Percentiles rank a stretch among this genome's conserved stretches.
phyloP scores from a whole-genome alignment of 2,113 vertebrate genomes.

The Jaculus jaculus region DNA sequence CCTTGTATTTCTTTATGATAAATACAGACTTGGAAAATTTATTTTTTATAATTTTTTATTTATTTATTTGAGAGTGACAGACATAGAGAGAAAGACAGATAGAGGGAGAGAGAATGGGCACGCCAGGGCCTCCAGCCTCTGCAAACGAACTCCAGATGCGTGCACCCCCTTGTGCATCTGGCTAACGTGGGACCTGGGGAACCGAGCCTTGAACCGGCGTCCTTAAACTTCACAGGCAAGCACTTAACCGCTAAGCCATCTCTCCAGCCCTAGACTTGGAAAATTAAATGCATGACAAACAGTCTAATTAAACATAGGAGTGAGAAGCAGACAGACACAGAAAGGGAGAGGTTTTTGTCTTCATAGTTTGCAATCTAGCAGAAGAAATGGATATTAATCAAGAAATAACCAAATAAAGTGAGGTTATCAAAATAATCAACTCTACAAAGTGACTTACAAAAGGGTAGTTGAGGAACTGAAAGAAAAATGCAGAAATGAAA shows the following conservation, averaged over 20 bases:
- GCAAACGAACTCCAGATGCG: too few relatives aligned
- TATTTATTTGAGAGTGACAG: too few relatives aligned
- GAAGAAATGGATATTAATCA: conserved; percentile 5
- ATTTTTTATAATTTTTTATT: too few relatives aligned
- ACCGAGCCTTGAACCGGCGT: too few relatives aligned
- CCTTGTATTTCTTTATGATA: not conserved
- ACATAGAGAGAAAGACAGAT: too few relatives aligned
- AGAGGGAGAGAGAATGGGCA: too few relatives aligned
- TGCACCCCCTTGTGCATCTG: too few relatives aligned
- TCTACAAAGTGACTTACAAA: conserved; percentile 40
- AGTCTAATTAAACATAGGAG: conserved; percentile 17
- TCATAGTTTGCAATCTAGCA: not conserved
- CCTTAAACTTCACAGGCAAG: too few relatives aligned
- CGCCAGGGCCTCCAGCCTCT: too few relatives aligned
- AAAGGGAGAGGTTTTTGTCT: not conserved
- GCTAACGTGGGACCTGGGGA: too few relatives aligned
- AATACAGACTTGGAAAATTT: conserved; percentile 18
- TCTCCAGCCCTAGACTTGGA: too few relatives aligned
- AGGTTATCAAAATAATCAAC: conserved; percentile 53
- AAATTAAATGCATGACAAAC: conserved; percentile 8
- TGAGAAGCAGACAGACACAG: not conserved
- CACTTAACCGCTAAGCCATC: too few relatives aligned
- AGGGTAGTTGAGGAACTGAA: not conserved
- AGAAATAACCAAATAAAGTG: not conserved
- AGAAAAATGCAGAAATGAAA: not conserved